phyloP scores from a whole-genome alignment of 2,888 invertebrate genomes.

The Euzophera pinguis region DNA sequence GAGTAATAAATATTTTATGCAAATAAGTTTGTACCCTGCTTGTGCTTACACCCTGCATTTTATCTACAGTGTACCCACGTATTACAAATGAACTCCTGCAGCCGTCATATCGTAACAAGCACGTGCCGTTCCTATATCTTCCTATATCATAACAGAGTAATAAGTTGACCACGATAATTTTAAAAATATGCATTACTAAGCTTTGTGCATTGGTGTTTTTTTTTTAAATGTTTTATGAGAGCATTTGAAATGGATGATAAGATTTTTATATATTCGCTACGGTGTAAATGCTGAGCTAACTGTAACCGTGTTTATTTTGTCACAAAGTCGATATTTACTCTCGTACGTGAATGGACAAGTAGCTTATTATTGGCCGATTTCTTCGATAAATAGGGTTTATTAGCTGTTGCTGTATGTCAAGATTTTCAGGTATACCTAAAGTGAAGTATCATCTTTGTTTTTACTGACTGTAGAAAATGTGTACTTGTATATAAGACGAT shows the following conservation, averaged over 20 bases:
- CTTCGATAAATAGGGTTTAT: background rate
- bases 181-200: no score
- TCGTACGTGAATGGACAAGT: background rate
- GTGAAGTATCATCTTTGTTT: background rate
- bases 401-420: background rate
- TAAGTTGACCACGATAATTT: no score
- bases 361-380: constrained; percentile 8
- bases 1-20: background rate
- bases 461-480: background rate
- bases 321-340: constrained; percentile 12
- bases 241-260: no score
- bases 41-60: no score
- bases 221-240: no score
- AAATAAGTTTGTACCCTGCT: background rate
- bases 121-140: background rate
- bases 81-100: background rate
- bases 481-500: no score
- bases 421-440: background rate
- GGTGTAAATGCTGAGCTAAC: constrained; percentile 18
- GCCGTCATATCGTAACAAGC: background rate
- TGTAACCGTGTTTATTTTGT: constrained; percentile 23
- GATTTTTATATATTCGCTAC: no score
- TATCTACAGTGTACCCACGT: background rate
- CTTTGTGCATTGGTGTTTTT: no score
- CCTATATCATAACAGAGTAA: no score